Evolutionary conservation across 2,113 vertebrate genomes (phyloP), one percentile per base, ranked within the genome.

Genomic region (Lepus timidus): DNA sequence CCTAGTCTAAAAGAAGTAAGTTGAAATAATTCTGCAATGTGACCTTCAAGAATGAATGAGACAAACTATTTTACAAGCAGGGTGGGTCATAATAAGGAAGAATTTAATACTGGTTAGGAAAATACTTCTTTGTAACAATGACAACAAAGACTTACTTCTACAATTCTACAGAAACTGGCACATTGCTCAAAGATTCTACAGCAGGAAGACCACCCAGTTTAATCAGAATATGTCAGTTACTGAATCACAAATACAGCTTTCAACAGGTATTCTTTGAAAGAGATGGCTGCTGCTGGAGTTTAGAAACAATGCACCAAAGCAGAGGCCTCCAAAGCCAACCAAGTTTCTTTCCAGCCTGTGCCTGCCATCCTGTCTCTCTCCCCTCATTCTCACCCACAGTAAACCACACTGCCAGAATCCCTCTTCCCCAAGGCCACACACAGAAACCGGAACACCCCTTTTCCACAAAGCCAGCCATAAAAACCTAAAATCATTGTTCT

Each of bases 201-300:
- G 17, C 52, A 87, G 33, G 10, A 89, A 94, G 93, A 95, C 95
- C 94, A 97, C 89, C 93, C 87, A 82, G 81, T 85, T 93, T 65
- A 86, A 88, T 80, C 7, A 31, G 84, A 96, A 91, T 81, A 75
- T 71, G 80, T 85, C 71, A 80, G 74, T 88, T 64, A 86, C 23
- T 58, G 17, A 95, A 74, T 76, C 73, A 91, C 49, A 49, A 95
- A 94, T 71, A 88, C 23, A 70, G 20, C 49, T 96, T 90, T 86
- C 86, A 96, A 93, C 93, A 88, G 55, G 71, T 62, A 80, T 9
- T 76, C 71, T 91, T 94, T 83, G 51, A 74, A 64, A 83, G 58
- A 94, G 51, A 84, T 58, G 12, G 55, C 17, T 13, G 55, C 8
- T 17, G 55, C 17, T 58, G 55, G 55, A 58, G 55, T 58, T 58